phyloP scores from a whole-genome alignment of 2,797 vertebrate genomes.

The Lates japonicus region DNA sequence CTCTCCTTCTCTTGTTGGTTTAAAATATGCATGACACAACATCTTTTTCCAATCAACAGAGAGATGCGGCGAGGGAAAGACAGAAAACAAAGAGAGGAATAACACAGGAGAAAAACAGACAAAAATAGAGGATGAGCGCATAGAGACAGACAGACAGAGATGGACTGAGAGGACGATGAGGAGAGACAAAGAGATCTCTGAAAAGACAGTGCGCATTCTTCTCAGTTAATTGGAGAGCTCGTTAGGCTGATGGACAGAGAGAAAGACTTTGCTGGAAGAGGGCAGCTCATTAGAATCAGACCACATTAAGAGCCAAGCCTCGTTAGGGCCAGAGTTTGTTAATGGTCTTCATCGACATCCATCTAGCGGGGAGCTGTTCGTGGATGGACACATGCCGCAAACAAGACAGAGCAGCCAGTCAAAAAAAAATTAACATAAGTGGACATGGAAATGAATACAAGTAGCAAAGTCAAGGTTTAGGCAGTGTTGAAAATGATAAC shows the following conservation, averaged over 20 bases:
- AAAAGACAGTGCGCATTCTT: constrained; percentile 62
- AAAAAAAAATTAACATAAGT: background rate
- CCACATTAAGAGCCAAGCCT: constrained; percentile 41
- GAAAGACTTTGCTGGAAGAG: constrained; percentile 54
- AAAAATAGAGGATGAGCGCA: constrained; percentile 32
- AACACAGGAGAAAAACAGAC: constrained; percentile 30
- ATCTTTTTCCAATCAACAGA: constrained; percentile 58
- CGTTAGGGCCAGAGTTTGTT: constrained; percentile 53
- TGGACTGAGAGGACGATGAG: constrained; percentile 14
- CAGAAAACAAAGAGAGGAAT: constrained; percentile 37
- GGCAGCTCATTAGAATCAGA: constrained; percentile 68
- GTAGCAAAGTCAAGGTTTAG: background rate
- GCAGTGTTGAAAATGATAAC: background rate
- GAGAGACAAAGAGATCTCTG: constrained; percentile 47
- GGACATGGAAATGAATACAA: constrained; percentile 4
- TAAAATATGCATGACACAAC: constrained; percentile 65
- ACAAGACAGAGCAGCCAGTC: constrained; percentile 4
- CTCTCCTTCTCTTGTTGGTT: constrained; percentile 26
- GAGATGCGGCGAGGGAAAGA: constrained; percentile 15
- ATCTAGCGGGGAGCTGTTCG: constrained; percentile 31
- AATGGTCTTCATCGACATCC: constrained; percentile 32
- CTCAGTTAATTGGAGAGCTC: constrained; percentile 72
- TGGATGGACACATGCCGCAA: constrained; percentile 9
- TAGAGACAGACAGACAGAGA: constrained; percentile 10
- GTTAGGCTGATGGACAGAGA: constrained; percentile 69